Percentiles rank a stretch among this genome's conserved stretches.
Conservation (phyloP, 2,888 invertebrate species). For the Acronicta psi region DNA sequence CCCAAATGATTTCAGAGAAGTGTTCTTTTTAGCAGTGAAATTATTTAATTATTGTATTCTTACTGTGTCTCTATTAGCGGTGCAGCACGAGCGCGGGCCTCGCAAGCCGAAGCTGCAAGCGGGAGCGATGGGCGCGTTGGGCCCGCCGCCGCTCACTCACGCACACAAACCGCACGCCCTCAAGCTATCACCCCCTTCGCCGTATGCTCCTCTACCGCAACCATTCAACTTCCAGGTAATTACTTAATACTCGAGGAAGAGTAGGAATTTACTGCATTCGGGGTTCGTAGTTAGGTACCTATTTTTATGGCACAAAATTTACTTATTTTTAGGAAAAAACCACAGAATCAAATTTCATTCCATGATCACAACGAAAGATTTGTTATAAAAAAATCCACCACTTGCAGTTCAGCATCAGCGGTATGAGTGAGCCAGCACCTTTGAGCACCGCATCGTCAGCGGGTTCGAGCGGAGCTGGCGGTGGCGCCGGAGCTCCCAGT, state of each 20-base stretch:
- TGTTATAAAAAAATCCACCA: not conserved
- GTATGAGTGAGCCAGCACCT: conserved; percentile 81
- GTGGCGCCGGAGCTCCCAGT: conserved; percentile 76
- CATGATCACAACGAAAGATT: too few relatives aligned
- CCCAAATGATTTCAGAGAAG: too few relatives aligned
- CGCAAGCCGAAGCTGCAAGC: conserved; percentile 96
- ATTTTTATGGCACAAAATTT: too few relatives aligned
- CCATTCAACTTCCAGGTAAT: conserved; percentile 82
- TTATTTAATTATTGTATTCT: too few relatives aligned
- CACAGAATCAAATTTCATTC: too few relatives aligned
- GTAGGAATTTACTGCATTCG: too few relatives aligned
- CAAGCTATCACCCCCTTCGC: conserved; percentile 83
- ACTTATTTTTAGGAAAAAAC: too few relatives aligned
- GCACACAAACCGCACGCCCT: conserved; percentile 82
- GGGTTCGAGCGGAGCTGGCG: conserved; percentile 82
- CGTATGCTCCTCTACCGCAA: conserved; percentile 77
- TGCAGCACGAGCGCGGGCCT: conserved; percentile 98
- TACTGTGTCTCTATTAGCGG: conserved; percentile 90
- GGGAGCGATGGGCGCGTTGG: conserved; percentile 75
- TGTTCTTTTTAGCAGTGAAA: too few relatives aligned
- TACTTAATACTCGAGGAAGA: not conserved
- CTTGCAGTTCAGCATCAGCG: conserved; percentile 81
- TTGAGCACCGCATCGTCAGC: conserved; percentile 85
- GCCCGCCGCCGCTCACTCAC: conserved; percentile 73
- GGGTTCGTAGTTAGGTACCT: too few relatives aligned